Evolutionary conservation across 2,113 vertebrate species (phyloP), one percentile per base, ranked within the genome.

Genomic region (Stictonetta naevosa): DNA sequence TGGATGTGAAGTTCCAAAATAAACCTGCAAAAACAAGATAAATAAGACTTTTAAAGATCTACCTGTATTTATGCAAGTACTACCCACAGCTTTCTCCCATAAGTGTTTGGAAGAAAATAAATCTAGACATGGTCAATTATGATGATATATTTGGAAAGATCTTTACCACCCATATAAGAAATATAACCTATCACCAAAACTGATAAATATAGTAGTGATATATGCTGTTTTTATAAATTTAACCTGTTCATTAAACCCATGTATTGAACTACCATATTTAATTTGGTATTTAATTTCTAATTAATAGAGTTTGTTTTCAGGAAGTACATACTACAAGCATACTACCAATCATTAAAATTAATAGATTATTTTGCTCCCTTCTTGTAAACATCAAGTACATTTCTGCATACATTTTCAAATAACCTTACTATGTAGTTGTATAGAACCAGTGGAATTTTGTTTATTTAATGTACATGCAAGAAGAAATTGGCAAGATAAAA

Each of bases 1-100:
- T 16, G 99, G 99, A 95, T 99, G 99, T 19, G 99, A 99, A 36
- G 99, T 99, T 84, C 99, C 99, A 88, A 99, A 99, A 92, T 99
- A 99, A 28, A 99, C 99, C 99, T 99, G 96, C 5, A 62, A 88
- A 89, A 79, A 86, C 18, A 95, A 95, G 20, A n/a, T 60, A 83
- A 71, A 33, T 60, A 83, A 71, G 60, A 42, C 31, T 86, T 90
- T 83, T 89, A 56, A 82, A 40, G 28, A 14, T 83, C 50, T 13
- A 10, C 17, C 40, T 42, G 7, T 18, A 22, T 89, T 78, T 58
- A 78, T 28, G 19, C 10, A 52, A 83, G 26, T 66, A 56, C 31
- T 74, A 83, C 56, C 75, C 22, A 44, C 11, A 52, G 14, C 4
- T 31, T 71, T 22, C 72, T 17, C 42, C 25, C 20, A 23, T 71